phyloP scores from a whole-genome alignment of 2,888 invertebrate genomes.

The Mallateleia sp. region DNA sequence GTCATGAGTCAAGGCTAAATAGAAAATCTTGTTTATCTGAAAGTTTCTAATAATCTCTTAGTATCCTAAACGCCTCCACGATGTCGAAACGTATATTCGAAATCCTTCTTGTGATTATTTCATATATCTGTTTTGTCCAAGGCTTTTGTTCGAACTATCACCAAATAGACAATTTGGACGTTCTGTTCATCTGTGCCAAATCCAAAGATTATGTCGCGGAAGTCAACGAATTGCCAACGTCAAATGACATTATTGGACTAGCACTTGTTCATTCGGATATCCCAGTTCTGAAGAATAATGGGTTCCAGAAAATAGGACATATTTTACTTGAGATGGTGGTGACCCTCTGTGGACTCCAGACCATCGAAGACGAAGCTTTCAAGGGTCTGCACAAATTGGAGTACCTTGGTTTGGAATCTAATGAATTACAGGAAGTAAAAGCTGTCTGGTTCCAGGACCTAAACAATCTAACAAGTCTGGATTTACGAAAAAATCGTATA shows the following conservation, averaged over 20 bases:
- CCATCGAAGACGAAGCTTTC: conserved; percentile 59
- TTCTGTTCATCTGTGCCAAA: conserved; percentile 9
- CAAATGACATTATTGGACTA: no score
- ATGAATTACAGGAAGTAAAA: conserved; percentile 46
- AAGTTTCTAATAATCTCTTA: neutral
- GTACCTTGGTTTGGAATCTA: neutral
- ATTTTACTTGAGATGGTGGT: conserved; percentile 1
- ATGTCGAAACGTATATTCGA: neutral
- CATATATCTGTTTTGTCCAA: neutral
- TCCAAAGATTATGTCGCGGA: conserved; percentile 7
- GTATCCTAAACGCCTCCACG: neutral
- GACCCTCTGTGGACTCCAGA: conserved; percentile 14
- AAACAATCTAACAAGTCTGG: conserved; percentile 5
- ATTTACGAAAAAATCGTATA: conserved; percentile 13
- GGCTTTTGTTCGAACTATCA: no score
- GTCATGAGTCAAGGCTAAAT: conserved; percentile 10
- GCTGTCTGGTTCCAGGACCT: conserved; percentile 43
- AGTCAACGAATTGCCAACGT: no score
- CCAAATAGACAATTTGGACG: no score
- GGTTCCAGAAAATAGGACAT: neutral
- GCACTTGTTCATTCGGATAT: no score
- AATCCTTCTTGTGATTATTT: conserved; percentile 15
- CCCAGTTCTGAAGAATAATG: conserved; percentile 32
- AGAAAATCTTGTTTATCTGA: no score
- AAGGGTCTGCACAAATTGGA: conserved; percentile 34